Evolutionary conservation across 2,113 vertebrate species (phyloP).

Genomic region (Kryptolebias marmoratus): DNA sequence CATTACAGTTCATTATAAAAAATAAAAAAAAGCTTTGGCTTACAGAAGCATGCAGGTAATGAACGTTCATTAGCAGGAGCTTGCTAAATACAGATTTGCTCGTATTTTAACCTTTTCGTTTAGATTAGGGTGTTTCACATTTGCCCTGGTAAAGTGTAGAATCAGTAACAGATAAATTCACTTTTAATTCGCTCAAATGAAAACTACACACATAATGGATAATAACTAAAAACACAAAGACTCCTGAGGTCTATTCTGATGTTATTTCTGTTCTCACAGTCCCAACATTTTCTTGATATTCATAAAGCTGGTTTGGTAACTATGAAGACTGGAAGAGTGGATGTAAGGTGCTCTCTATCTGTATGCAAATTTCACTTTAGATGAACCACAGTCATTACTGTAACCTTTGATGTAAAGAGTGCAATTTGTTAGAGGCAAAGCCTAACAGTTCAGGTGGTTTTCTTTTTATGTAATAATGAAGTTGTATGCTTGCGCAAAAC

Average conservation of each 20-base stretch:
- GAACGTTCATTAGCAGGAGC: neutral
- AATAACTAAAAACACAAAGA: constrained; percentile 33
- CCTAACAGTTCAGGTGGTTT: constrained; percentile 5
- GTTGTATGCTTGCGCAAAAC: constrained; percentile 25
- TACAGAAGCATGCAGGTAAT: neutral
- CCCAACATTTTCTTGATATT: constrained; percentile 67
- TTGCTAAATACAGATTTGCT: neutral
- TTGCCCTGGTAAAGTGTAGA: neutral
- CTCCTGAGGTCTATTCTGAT: constrained; percentile 11
- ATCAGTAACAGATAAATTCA: constrained; percentile 14
- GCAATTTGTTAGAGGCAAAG: constrained; percentile 40
- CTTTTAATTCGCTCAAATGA: constrained; percentile 35
- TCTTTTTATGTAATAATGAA: constrained; percentile 52
- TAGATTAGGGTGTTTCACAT: constrained; percentile 4
- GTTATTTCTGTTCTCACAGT: constrained; percentile 28
- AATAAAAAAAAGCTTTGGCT: neutral
- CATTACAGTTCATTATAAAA: neutral
- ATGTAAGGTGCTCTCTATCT: constrained; percentile 57
- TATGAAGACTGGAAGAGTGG: constrained; percentile 29
- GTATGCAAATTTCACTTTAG: constrained; percentile 73
- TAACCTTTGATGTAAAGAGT: constrained; percentile 60
- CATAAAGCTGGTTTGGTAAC: constrained; percentile 60
- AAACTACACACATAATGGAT: constrained; percentile 15
- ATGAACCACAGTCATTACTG: constrained; percentile 53
- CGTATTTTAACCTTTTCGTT: constrained; percentile 6